Conservation (phyloP, 2,797 vertebrate species). For the Danio albolineatus region DNA sequence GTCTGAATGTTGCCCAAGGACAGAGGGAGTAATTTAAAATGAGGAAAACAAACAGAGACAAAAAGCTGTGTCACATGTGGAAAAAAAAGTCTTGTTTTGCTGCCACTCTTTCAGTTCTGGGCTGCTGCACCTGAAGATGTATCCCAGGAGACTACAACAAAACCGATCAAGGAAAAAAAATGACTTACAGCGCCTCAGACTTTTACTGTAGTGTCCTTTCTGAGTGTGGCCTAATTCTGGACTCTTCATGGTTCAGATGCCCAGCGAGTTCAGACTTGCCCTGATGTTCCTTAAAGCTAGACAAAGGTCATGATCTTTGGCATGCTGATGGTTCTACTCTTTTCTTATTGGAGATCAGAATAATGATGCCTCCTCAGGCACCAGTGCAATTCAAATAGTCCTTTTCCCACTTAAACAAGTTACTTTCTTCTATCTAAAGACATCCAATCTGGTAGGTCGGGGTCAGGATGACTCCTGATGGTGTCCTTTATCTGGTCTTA, state of each 20-base stretch:
- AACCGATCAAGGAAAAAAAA: constrained; percentile 70
- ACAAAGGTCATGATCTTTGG: constrained; percentile 14
- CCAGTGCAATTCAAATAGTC: not conserved
- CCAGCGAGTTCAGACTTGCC: not conserved
- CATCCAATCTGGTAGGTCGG: not conserved
- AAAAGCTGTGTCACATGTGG: not conserved
- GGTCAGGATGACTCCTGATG: not conserved
- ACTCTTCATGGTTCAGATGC: not conserved
- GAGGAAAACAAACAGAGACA: constrained; percentile 19
- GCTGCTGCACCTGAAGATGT: not conserved
- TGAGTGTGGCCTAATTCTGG: constrained; percentile 5
- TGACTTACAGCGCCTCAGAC: not conserved
- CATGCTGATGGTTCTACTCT: not conserved
- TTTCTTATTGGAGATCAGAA: constrained; percentile 20
- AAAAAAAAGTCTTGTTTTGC: constrained; percentile 26
- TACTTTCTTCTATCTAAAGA: constrained; percentile 6
- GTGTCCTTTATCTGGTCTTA: not conserved
- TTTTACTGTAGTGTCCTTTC: not conserved
- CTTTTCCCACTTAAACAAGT: constrained; percentile 13
- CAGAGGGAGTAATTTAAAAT: not conserved
- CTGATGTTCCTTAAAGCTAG: not conserved
- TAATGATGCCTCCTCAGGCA: constrained; percentile 9
- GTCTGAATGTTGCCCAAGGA: constrained; percentile 34
- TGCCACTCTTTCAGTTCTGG: not conserved
- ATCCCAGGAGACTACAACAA: constrained; percentile 42